Evolutionary conservation across 2,888 invertebrate genomes (phyloP).

Genomic region (Biston stratarius): DNA sequence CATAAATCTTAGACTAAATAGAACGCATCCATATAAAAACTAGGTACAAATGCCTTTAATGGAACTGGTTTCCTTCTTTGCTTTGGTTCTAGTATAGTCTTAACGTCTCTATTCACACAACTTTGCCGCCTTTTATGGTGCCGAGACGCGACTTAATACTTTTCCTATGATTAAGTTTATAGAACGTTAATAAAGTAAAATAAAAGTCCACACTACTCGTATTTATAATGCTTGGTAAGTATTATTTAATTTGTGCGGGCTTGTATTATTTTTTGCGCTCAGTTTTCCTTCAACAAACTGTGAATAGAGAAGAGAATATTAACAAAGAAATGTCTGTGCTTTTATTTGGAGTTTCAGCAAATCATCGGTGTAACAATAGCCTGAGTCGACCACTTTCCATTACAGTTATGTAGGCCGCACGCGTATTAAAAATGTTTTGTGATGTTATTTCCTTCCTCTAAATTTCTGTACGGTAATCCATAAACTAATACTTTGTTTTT

Average conservation of each 20-base stretch:
- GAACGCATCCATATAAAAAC: conserved; percentile 23
- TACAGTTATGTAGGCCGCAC: conserved; percentile 17
- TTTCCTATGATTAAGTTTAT: background rate
- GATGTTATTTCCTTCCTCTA: conserved; percentile 3
- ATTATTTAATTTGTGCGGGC: no score
- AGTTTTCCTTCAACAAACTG: conserved; percentile 5
- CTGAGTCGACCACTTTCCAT: conserved; percentile 17
- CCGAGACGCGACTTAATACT: background rate
- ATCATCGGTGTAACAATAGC: conserved; percentile 10
- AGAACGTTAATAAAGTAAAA: no score
- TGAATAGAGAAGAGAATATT: conserved; percentile 6
- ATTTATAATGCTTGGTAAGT: no score
- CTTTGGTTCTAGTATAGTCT: conserved; percentile 7
- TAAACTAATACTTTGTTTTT: no score
- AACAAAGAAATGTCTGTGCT: conserved; percentile 10
- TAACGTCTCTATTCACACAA: conserved; percentile 18
- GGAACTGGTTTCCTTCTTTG: conserved; percentile 17
- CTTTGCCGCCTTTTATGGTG: conserved; percentile 8
- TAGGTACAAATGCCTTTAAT: conserved; percentile 11
- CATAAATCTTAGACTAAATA: conserved; percentile 27
- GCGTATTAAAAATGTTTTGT: conserved; percentile 13
- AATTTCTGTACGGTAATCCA: conserved; percentile 1
- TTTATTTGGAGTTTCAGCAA: conserved; percentile 16
- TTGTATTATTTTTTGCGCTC: background rate
- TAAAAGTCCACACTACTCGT: no score